A percentile compares a stretch with the other conserved stretches of the same genome.
phyloP scores from a whole-genome alignment of 2,797 vertebrate species.

The Dallia pectoralis region DNA sequence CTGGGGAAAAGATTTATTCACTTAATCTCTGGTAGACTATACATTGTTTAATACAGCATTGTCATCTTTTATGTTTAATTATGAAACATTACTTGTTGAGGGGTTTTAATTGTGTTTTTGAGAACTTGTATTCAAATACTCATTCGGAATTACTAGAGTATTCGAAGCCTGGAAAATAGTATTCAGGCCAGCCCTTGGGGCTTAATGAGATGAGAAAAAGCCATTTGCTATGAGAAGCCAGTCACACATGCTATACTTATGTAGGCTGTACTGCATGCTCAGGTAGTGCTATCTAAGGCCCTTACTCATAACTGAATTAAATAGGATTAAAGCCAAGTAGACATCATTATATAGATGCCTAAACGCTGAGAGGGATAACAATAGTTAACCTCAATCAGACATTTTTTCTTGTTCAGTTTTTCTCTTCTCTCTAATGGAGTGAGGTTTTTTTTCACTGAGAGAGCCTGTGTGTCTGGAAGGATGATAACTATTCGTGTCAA shows the following conservation, averaged over 20 bases:
- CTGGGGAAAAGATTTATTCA: too few relatives aligned
- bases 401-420: background rate
- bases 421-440: too few relatives aligned
- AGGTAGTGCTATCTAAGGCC: slow-evolving; percentile 20
- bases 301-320: background rate
- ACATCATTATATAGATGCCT: slow-evolving; percentile 7
- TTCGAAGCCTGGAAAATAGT: too few relatives aligned
- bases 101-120: too few relatives aligned
- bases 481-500: background rate
- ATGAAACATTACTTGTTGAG: too few relatives aligned
- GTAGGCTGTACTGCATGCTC: background rate
- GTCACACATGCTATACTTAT: background rate
- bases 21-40: too few relatives aligned
- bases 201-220: background rate
- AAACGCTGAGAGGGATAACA: slow-evolving; percentile 18
- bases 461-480: background rate
- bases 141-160: too few relatives aligned
- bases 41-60: too few relatives aligned
- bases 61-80: too few relatives aligned
- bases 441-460: too few relatives aligned
- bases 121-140: too few relatives aligned
- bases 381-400: slow-evolving; percentile 13
- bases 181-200: too few relatives aligned
- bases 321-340: background rate
- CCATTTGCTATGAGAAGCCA: background rate